Evolutionary conservation across 1,140 invertebrate genomes (phyloP), one percentile per base, ranked within the genome.

Genomic region (Vanessa tameamea): DNA sequence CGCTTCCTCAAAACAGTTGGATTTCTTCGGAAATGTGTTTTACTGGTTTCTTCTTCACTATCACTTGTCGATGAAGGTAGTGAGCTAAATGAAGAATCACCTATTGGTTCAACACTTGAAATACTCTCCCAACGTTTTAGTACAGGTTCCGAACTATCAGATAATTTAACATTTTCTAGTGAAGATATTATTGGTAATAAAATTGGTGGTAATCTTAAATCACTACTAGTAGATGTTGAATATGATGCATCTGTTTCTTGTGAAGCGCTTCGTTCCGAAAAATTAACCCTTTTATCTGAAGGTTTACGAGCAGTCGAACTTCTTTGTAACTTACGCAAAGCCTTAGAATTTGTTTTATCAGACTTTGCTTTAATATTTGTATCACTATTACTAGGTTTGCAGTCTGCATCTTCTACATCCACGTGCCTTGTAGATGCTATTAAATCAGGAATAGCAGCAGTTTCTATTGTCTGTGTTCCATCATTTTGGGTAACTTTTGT

Each of bases 191-290:
- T 95, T 23, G 95, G 95, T 20, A 95, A 88, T 75, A 96, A 89
- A 84, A 96, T 96, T 15, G 95, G 96, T 47, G 96, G 96, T 47
- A 96, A 85, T 82, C 94, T 92, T 57, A 94, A 89, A 76, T 95
- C 94, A 77, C 92, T 93, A 74, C 89, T 93, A 8, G 92, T 93
- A 16, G 92, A 92, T 48, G 89, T 94, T 5, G 92, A 93, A 74
- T 94, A 92, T 6, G 94, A 94, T 16, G 84, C 91, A 69, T 95
- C 94, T 12, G 93, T 94, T 47, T 94, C 94, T 83, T 94, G 94
- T n/a, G 94, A 94, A 2, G 88, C 87, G 68, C 93, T 94, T 80
- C 94, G 84, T 65, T 91, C 88, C 23, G 92, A 90, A 79, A 93
- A 93, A 77, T 93, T 93, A 0, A 93, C 92, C 15, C 92, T 82